Conservation (phyloP, 2,888 invertebrate species). For the Subacronicta megacephala region DNA sequence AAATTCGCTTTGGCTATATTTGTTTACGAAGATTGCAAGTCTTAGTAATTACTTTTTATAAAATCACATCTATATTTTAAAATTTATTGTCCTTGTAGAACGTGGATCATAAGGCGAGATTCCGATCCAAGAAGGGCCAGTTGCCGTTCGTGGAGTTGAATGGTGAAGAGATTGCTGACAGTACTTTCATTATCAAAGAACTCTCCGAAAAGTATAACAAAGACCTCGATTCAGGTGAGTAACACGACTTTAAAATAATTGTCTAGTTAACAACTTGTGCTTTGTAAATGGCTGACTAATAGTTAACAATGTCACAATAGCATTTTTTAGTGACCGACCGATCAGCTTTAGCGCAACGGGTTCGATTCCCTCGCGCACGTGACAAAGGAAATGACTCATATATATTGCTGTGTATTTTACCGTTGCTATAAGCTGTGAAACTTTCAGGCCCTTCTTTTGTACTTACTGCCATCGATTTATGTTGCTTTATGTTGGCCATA, state of each 20-base stretch:
- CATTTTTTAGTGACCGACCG: no score
- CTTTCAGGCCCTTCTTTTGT: no score
- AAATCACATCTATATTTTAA: neutral
- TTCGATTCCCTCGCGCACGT: no score
- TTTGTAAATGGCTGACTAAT: neutral
- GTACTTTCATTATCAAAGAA: slow-evolving; percentile 96
- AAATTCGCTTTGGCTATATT: no score
- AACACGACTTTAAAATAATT: neutral
- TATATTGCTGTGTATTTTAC: no score
- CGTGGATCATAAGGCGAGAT: slow-evolving; percentile 98
- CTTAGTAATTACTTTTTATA: neutral
- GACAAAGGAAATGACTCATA: no score
- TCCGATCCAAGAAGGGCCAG: slow-evolving; percentile 97
- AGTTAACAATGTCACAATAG: no score
- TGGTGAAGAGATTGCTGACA: slow-evolving; percentile 98
- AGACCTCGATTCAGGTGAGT: slow-evolving; percentile 93
- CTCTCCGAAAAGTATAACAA: slow-evolving; percentile 95
- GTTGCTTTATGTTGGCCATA: neutral
- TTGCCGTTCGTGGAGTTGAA: slow-evolving; percentile 98
- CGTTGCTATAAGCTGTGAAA: no score
- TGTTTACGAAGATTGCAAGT: neutral
- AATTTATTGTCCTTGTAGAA: slow-evolving; percentile 91
- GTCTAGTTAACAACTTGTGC: neutral
- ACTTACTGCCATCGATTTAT: neutral
- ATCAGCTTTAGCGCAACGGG: no score